Conservation (phyloP, 2,888 invertebrate species). For the Thymelicus sylvestris region DNA sequence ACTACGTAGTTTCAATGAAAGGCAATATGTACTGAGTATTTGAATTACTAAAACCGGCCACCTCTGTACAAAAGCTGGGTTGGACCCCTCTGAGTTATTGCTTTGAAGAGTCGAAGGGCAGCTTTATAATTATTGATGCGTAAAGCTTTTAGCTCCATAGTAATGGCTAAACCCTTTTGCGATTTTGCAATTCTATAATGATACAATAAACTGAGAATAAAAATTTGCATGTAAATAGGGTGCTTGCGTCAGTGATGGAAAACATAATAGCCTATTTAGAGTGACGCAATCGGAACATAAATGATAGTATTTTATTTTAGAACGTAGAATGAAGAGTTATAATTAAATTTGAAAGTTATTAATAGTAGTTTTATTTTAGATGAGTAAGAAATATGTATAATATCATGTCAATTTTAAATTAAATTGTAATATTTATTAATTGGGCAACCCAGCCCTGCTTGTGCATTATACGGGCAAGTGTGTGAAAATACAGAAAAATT, state of each 20-base stretch:
- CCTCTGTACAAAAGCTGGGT: background rate
- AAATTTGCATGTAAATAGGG: background rate
- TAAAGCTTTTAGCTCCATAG: background rate
- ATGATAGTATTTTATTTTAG: too few species aligned
- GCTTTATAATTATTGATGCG: conserved; percentile 1
- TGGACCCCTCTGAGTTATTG: background rate
- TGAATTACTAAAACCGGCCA: background rate
- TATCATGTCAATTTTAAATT: too few species aligned
- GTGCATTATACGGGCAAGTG: too few species aligned
- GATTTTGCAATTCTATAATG: background rate
- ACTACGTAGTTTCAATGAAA: conserved; percentile 8
- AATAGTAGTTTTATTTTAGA: too few species aligned
- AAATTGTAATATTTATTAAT: too few species aligned
- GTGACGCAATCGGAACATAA: too few species aligned
- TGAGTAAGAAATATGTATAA: too few species aligned
- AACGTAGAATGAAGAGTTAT: too few species aligned
- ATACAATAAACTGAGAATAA: background rate
- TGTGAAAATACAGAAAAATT: too few species aligned
- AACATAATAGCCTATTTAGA: too few species aligned
- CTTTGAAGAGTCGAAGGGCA: background rate
- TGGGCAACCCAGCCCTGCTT: too few species aligned
- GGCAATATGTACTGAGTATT: background rate
- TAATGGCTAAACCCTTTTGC: background rate
- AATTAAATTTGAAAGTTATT: too few species aligned
- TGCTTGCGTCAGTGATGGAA: background rate